Base-by-base conservation (phyloP, 2,797 vertebrate genomes). In the Euphonia xanthogaster region DNA sequence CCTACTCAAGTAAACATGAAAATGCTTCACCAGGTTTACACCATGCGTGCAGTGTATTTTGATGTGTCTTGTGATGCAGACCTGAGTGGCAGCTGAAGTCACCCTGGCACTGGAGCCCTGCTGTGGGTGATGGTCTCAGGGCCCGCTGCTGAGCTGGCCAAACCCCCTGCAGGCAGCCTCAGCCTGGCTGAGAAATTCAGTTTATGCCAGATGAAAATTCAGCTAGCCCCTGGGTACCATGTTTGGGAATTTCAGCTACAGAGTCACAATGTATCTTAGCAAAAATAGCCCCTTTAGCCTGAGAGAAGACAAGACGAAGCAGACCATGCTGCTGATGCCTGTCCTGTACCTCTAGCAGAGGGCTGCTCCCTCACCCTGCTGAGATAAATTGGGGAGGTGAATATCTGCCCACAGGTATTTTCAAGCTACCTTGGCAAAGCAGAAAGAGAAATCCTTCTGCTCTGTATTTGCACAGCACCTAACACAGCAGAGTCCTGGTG, bases 341-440 rank as follows among this genome's bases (percentile, higher is more conserved):
- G 80, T 30, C 42, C 1, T 4, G 45, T 12, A 31, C 50, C 22
- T 50, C 45, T 68, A 42, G 21, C 67, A 77, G 15, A 30, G 6
- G 2, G 58, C 3, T 45, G 31, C 33, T 25, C 28, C 30, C 33
- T 75, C 7, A 5, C 42, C n/a, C 37, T 3, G 7, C n/a, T 27
- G 7, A n/a, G 28, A 8, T 13, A 17, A 42, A 1, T 0, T 21
- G 6, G 9, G 33, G 25, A 73, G 62, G 19, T 31, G 18, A 78
- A 9, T 40, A 44, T 31, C 35, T 70, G 37, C 74, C 55, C 67
- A 60, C 68, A 85, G 71, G 65, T 82, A 31, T 48, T 51, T 83
- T 31, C 65, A 57, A 50, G n/a, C 17, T 53, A 3, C 22, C 48
- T 77, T 77, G 57, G 42, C n/a, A 83, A 80, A 80, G 33, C n/a